A percentile compares a stretch with the other conserved stretches of the same genome.
phyloP scores from a whole-genome alignment of 1,140 invertebrate species.

The Sycophaga agraensis region DNA sequence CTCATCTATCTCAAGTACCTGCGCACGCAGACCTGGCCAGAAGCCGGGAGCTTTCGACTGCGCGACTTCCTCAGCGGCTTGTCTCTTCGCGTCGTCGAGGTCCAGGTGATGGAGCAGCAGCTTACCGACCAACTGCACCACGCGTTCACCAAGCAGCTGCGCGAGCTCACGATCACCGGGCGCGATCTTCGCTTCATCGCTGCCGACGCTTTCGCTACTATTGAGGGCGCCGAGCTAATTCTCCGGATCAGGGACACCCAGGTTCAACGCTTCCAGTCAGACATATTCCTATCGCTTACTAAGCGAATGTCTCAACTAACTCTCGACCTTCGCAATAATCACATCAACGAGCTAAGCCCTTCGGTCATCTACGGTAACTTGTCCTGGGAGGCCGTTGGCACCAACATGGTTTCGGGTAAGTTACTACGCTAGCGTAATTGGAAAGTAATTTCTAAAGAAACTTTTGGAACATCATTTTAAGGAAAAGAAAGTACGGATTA shows the following conservation, averaged over 20 bases:
- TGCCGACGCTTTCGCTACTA: conserved; percentile 68
- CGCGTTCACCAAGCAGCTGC: conserved; percentile 72
- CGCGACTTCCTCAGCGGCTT: conserved; percentile 63
- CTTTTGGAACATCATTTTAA: too few relatives aligned
- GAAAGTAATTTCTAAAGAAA: too few relatives aligned
- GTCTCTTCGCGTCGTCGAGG: conserved; percentile 65
- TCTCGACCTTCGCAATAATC: conserved; percentile 79
- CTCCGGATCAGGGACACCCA: conserved; percentile 75
- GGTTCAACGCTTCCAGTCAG: conserved; percentile 73
- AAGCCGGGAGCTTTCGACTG: conserved; percentile 65
- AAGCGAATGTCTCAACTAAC: conserved; percentile 74
- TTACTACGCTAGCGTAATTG: too few relatives aligned
- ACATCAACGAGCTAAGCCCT: conserved; percentile 75
- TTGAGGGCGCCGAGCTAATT: conserved; percentile 69
- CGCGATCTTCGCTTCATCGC: conserved; percentile 68
- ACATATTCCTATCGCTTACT: conserved; percentile 74
- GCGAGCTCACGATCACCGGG: conserved; percentile 78
- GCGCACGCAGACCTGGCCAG: conserved; percentile 67
- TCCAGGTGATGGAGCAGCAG: conserved; percentile 70
- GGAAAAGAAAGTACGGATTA: too few relatives aligned
- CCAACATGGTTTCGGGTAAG: conserved; percentile 74
- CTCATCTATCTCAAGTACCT: conserved; percentile 64
- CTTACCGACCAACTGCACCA: conserved; percentile 73
- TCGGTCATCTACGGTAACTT: conserved; percentile 83
- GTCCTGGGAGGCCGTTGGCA: conserved; percentile 81